These are phyloP conservation scores for Plagodis dolabraria DNA, from an alignment of 2,888 invertebrate species.

Conservation along the genomic window DNA sequence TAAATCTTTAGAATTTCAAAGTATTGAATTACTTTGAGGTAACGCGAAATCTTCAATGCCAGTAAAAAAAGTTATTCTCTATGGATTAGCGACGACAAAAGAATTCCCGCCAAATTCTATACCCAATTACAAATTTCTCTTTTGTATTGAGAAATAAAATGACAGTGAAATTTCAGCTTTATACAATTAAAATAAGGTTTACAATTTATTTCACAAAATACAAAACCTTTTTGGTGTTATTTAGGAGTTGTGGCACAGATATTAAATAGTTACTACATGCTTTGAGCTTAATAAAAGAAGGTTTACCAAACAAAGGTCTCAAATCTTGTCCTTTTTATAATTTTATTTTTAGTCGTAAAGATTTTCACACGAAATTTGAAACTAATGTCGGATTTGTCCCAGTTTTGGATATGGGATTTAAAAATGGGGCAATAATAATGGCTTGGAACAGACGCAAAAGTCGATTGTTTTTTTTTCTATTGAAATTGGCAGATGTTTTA, in stretches of 20 bases:
- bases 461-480: too few species aligned
- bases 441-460: too few species aligned
- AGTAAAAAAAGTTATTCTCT: slow-evolving; percentile 48
- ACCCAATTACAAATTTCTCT: slow-evolving; percentile 6
- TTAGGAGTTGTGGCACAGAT: background rate
- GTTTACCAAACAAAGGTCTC: slow-evolving; percentile 2
- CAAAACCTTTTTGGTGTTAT: background rate
- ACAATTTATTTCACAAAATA: background rate
- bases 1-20: slow-evolving; percentile 27
- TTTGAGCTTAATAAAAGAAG: slow-evolving; percentile 11
- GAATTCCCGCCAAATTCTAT: slow-evolving; percentile 37
- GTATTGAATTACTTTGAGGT: slow-evolving; percentile 42
- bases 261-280: background rate
- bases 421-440: slow-evolving; percentile 1
- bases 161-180: slow-evolving; percentile 1
- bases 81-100: slow-evolving; percentile 54
- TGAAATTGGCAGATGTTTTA: too few species aligned
- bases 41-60: slow-evolving; percentile 20
- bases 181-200: background rate
- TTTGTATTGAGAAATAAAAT: background rate
- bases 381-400: slow-evolving; percentile 19
- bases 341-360: slow-evolving; percentile 2
- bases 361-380: slow-evolving; percentile 25
- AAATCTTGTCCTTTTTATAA: background rate
- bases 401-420: slow-evolving; percentile 4